phyloP scores from a whole-genome alignment of 2,888 invertebrate species.

The Rosalia funebris region DNA sequence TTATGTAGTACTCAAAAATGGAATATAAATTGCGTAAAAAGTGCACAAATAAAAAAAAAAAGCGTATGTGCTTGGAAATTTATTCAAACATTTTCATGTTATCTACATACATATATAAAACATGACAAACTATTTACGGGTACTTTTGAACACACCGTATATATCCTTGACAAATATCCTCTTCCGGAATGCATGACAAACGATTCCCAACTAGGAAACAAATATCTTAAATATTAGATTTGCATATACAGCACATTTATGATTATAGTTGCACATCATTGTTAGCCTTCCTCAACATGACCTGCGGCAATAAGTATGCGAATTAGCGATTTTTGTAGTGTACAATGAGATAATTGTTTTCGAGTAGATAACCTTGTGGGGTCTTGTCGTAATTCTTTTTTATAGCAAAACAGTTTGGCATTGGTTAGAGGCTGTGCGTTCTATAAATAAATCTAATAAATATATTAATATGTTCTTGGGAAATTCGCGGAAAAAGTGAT shows the following conservation, averaged over 20 bases:
- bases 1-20: no score
- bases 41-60: no score
- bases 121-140: no score
- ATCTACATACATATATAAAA: no score
- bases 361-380: not conserved
- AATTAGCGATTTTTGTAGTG: not conserved
- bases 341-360: not conserved
- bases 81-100: no score
- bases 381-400: not conserved
- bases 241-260: not conserved
- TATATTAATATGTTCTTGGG: not conserved
- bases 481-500: not conserved
- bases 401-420: not conserved
- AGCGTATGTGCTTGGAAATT: no score
- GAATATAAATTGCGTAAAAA: no score
- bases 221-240: not conserved
- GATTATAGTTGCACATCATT: not conserved
- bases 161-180: no score
- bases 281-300: not conserved
- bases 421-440: not conserved
- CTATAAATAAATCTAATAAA: not conserved
- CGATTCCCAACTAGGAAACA: not conserved
- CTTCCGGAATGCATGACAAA: not conserved
- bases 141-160: no score
- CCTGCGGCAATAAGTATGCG: not conserved